phyloP scores from a whole-genome alignment of 2,888 invertebrate genomes.

The Amphipyra tragopoginis region DNA sequence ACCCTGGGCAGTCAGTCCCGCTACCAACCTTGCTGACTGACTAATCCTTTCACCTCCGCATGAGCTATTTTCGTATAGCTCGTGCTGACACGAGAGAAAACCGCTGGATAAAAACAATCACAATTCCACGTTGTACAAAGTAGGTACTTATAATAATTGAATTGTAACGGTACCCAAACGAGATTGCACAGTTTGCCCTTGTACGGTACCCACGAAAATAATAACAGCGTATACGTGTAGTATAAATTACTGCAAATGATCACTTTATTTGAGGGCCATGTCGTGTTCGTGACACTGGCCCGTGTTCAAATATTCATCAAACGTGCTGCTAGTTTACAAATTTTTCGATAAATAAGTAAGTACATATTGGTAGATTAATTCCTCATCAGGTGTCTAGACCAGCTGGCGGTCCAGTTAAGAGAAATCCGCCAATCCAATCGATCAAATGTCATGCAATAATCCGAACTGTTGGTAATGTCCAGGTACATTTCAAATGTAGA shows the following conservation, averaged over 20 bases:
- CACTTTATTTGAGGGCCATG: conserved; percentile 48
- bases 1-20: too few relatives aligned
- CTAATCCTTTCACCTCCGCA: too few relatives aligned
- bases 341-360: conserved; percentile 15
- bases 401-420: too few relatives aligned
- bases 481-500: too few relatives aligned
- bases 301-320: conserved; percentile 35
- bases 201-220: conserved; percentile 25
- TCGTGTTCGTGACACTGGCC: conserved; percentile 34
- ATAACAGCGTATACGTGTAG: conserved; percentile 23
- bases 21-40: too few relatives aligned
- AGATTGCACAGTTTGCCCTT: conserved; percentile 30
- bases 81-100: too few relatives aligned
- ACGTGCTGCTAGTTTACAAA: conserved; percentile 13
- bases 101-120: too few relatives aligned
- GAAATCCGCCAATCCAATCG: too few relatives aligned
- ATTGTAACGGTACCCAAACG: conserved; percentile 26
- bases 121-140: too few relatives aligned
- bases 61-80: too few relatives aligned
- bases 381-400: conserved; percentile 1
- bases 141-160: not conserved
- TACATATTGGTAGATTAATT: conserved; percentile 8
- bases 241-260: conserved; percentile 52
- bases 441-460: too few relatives aligned
- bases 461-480: too few relatives aligned